Evolutionary conservation across 2,888 invertebrate genomes (phyloP), one percentile per base, ranked within the genome.

Genomic region (Drosophila robusta): DNA sequence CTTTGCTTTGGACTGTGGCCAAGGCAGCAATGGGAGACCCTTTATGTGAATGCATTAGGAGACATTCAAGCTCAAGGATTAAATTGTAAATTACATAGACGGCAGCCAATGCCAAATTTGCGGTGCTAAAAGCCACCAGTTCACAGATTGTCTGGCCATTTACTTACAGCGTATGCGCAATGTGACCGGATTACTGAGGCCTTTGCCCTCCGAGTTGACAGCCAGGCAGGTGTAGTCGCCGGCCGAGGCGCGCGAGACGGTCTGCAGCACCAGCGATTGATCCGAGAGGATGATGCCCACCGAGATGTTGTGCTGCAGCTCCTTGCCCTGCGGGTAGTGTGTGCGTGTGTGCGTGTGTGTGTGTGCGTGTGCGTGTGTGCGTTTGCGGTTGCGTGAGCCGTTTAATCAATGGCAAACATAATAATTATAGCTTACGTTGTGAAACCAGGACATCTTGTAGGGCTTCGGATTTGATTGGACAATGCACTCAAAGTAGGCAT

Each of bases 151-250:
- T 52, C 52, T 58, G 61, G 58, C 55, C 64, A 71, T 83, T 78
- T 91, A 94, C 95, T 95, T 92, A 95, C 95, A 95, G 94, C 95
- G 93, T 76, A 95, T 95, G 65, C 94, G 93, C 76, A 95, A 92
- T 44, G 94, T 94, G 74, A 95, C 95, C 34, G 95, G 95, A 90
- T 95, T 95, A 92, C 95, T 95, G 54, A 94, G 93, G 75, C 96
- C 96, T 82, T 95, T 96, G 45, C 97, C 97, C 91, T 97, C 97
- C 64, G 95, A 95, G 92, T 97, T 97, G 63, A 95, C 96, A 32
- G 97, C 97, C 91, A 96, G 94, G 90, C 97, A 97, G 60, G 96
- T 96, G 93, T 97, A 97, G 92, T 96, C 95, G 4, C 97, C 97
- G n/a, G 96, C 97, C 32, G 96, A 96, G 67, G 95, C 94, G 69